Evolutionary conservation across 2,113 vertebrate genomes (phyloP).

Genomic region (Gasterosteus aculeatus): DNA sequence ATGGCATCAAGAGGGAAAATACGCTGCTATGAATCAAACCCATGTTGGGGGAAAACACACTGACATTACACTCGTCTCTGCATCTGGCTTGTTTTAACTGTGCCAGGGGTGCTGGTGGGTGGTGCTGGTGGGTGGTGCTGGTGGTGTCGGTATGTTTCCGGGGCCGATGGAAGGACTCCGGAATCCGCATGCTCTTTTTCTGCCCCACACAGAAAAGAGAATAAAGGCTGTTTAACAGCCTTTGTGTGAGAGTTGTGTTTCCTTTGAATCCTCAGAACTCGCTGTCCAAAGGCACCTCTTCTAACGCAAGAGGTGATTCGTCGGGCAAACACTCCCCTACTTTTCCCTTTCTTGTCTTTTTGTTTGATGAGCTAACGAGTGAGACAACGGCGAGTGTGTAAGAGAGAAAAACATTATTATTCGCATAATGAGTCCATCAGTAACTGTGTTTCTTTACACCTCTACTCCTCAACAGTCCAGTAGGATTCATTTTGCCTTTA

Average conservation of each 20-base stretch:
- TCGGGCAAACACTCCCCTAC: conserved; percentile 16
- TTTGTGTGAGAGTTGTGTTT: conserved; percentile 15
- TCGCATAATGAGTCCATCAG: conserved; percentile 70
- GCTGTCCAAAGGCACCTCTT: conserved; percentile 32
- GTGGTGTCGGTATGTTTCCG: neutral
- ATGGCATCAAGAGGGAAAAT: too few relatives aligned
- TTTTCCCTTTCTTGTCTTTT: conserved; percentile 24
- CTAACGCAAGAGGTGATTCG: conserved; percentile 24
- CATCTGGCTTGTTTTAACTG: conserved; percentile 70
- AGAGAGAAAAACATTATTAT: conserved; percentile 38
- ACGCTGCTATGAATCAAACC: too few relatives aligned
- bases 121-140: conserved; percentile 41
- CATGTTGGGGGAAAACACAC: too few relatives aligned
- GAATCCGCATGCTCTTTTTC: conserved; percentile 53
- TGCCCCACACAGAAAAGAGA: conserved; percentile 32
- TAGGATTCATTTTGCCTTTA: neutral
- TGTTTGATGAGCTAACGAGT: conserved; percentile 64
- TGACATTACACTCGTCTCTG: conserved; percentile 36
- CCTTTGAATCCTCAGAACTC: conserved; percentile 36
- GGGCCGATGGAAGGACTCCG: conserved; percentile 44
- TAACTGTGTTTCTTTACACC: neutral
- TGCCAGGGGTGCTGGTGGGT: conserved; percentile 59
- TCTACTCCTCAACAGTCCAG: neutral
- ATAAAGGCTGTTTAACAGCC: conserved; percentile 34
- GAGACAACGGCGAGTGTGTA: conserved; percentile 27